Evolutionary conservation across 2,888 invertebrate species (phyloP).

Genomic region (Theretra japonica): DNA sequence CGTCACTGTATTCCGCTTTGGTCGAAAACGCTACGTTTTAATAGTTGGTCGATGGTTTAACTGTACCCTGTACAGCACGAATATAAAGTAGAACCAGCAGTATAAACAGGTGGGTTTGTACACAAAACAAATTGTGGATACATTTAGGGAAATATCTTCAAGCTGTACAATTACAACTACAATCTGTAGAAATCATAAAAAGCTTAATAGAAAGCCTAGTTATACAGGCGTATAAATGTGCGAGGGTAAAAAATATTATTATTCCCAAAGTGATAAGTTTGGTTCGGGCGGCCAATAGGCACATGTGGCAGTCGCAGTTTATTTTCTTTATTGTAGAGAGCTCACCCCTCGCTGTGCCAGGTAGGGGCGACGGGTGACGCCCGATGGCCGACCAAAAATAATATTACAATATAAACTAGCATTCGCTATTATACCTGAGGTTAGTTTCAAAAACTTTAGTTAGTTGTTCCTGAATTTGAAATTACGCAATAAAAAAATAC

Average conservation of each 20-base stretch:
- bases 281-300: constrained; percentile 41
- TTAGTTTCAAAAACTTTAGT: not conserved
- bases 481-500: no score
- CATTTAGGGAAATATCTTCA: no score
- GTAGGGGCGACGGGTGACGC: constrained; percentile 48
- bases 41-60: no score
- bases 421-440: not conserved
- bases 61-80: no score
- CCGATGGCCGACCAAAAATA: constrained; percentile 35
- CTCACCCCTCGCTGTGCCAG: constrained; percentile 65
- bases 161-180: no score
- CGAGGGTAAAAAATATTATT: constrained; percentile 40
- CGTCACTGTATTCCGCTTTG: not conserved
- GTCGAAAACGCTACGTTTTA: constrained; percentile 9
- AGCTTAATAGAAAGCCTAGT: not conserved
- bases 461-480: not conserved
- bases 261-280: constrained; percentile 42
- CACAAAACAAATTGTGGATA: no score
- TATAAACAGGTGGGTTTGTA: no score
- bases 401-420: constrained; percentile 4
- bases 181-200: not conserved
- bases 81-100: no score
- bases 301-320: constrained; percentile 60
- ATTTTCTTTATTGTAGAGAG: constrained; percentile 48
- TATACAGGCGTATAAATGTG: not conserved